Conservation (phyloP, 1,140 invertebrate genomes). For the Eupristina koningsbergeri region DNA sequence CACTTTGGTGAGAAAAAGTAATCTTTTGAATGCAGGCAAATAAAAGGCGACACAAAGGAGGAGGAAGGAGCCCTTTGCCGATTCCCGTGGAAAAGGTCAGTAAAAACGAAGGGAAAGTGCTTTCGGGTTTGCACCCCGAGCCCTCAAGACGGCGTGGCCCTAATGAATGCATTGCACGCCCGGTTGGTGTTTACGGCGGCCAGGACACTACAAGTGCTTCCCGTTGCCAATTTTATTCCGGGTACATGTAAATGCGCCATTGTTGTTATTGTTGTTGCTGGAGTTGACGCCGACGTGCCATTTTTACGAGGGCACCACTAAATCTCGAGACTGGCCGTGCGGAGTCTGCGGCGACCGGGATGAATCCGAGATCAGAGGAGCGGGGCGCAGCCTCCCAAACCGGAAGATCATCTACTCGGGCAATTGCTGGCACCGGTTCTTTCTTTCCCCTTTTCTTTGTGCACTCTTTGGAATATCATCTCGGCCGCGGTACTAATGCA, state of each 20-base stretch:
- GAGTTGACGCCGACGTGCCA: not conserved
- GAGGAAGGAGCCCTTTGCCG: no score
- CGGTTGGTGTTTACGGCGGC: slow-evolving; percentile 18
- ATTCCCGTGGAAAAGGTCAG: not conserved
- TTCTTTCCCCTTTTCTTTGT: not conserved
- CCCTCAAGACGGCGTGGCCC: not conserved
- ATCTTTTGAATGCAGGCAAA: not conserved
- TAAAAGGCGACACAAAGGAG: not conserved
- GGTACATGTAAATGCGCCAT: slow-evolving; percentile 4
- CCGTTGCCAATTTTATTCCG: not conserved
- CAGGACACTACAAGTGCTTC: not conserved
- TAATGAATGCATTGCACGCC: not conserved
- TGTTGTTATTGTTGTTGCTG: no score
- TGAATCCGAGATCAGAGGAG: not conserved
- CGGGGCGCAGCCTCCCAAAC: not conserved
- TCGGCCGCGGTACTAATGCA: not conserved
- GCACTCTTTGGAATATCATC: not conserved
- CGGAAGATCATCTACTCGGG: not conserved
- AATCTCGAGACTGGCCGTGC: not conserved
- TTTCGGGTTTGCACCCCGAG: not conserved
- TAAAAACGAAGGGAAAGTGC: not conserved
- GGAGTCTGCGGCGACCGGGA: not conserved
- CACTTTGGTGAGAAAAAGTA: no score
- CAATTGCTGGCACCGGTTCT: not conserved
- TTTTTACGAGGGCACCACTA: not conserved